Base-by-base conservation (phyloP, 2,888 invertebrate species). In the Cheilosia soror region DNA sequence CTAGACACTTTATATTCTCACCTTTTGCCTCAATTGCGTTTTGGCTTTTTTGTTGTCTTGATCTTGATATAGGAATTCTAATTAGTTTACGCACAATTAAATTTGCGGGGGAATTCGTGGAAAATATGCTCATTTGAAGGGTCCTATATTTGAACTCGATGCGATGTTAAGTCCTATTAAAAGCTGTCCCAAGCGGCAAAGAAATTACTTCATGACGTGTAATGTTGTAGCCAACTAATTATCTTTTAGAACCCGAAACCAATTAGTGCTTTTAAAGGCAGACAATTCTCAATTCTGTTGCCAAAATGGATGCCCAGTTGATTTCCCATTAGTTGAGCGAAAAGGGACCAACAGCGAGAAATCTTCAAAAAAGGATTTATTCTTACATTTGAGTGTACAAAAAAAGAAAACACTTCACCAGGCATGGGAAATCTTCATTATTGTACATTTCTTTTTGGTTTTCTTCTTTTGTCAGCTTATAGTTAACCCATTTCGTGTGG, bases 401-500 rank as follows among this genome's bases (percentile, higher is more conserved):
- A n/a, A 37, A 44, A 42, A 69, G 4, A 7, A 6, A 27, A 9
- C 42, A 5, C 20, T 20, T 20, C 20, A 20, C 20, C 20, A 20
- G 20, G 0, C 20, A 20, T 20, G 20, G 20, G 6, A 15, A 31
- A 60, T 27, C 40, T 62, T 62, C 29, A 51, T 49, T 62, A 53
- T 27, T 62, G 47, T 25, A 31, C 47, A 37, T 47, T 58, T n/a
- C 42, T 60, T 47, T 58, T 60, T 51, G 51, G 40, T 40, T 27
- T 25, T 63, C 42, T 20, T 57, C 29, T 9, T 63, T 63, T 73
- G 72, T 63, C 57, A 57, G 65, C 53, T 63, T 42, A n/a, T n/a
- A 73, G 44, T 63, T 55, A 33, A 75, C 37, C 57, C 47, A 66
- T 75, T 75, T 65, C 42, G 11, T 47, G 42, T 25, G 44, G 40